Evolutionary conservation across 2,113 vertebrate genomes (phyloP), one percentile per base, ranked within the genome.

Genomic region (Nothoprocta pentlandii): DNA sequence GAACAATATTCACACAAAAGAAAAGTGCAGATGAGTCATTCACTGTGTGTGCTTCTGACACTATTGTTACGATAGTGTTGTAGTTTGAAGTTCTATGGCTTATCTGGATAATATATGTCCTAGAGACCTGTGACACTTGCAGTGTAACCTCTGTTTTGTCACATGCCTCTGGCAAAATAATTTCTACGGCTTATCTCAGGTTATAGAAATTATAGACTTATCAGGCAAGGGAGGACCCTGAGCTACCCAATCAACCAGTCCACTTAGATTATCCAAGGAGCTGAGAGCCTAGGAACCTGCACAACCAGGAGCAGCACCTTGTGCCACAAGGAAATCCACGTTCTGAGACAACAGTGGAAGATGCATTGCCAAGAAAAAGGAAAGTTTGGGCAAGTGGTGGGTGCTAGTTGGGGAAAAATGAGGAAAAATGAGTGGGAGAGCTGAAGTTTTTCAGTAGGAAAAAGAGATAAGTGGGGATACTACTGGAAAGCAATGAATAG

Each of bases 221-320:
- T 51, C 63, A 25, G 47, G 32, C 15, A 39, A 61, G 51, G 0
- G 3, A 58, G 74, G 34, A 25, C 34, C 36, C 21, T 41, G 64
- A 39, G 39, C 47, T 90, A 76, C 67, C 16, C 67, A 44, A 42
- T 7, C 14, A 49, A 47, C 6, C 16, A 74, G 62, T 9, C 34
- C 32, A 9, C 15, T 19, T 8, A 3, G 6, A 49, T 6, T 26
- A 1, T 2, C 0, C 1, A 39, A 70, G 70, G 41, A 85, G 62
- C 74, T 84, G 51, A 32, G 46, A 56, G 59, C 8, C 30, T 66
- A 23, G n/a, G 32, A 70, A 46, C 10, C 17, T 54, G 54, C 54
- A 56, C 54, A 56, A 56, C 54, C 28, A 56, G 14, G 28, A 56
- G 54, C 54, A 56, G 28, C 54, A 56, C 15, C 54, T 56, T 16